A percentile compares a stretch with the other conserved stretches of the same genome.
These are phyloP conservation scores for Antedon mediterranea DNA, from an alignment of 53 echinoderm and acorn worm species.

Conservation along the genomic window DNA sequence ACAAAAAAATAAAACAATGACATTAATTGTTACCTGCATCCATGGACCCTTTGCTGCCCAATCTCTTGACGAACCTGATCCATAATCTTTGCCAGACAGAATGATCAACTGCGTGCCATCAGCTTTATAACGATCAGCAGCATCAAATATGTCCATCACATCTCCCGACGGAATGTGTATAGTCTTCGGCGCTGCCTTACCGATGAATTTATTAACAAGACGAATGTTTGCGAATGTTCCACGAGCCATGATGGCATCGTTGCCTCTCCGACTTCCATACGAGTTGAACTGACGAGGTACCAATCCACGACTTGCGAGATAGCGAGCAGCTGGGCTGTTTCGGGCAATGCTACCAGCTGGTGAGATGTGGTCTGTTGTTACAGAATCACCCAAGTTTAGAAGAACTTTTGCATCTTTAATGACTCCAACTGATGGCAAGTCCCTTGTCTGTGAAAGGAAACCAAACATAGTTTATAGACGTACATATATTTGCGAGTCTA, in stretches of 20 bases:
- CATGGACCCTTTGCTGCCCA: slow-evolving; percentile 99
- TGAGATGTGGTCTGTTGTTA: slow-evolving; percentile 97
- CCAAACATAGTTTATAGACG: background rate
- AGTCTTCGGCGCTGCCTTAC: slow-evolving; percentile 81
- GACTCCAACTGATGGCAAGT: slow-evolving; percentile 36
- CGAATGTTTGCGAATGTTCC: slow-evolving; percentile 97
- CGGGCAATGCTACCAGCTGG: slow-evolving; percentile 90
- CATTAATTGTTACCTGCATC: slow-evolving; percentile 96
- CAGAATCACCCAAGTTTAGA: slow-evolving; percentile 74
- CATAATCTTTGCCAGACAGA: slow-evolving; percentile 79
- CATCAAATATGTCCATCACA: slow-evolving; percentile 81
- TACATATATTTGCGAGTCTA: too few relatives aligned
- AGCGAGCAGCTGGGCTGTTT: slow-evolving; percentile 90
- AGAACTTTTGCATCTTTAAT: slow-evolving; percentile 48
- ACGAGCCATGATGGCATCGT: slow-evolving; percentile 88
- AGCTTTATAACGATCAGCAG: slow-evolving; percentile 47
- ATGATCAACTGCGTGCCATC: slow-evolving; percentile 48
- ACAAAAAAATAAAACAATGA: too few relatives aligned
- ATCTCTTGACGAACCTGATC: slow-evolving; percentile 88
- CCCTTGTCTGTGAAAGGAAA: slow-evolving; percentile 38
- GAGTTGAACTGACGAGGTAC: slow-evolving; percentile 95
- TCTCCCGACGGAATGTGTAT: slow-evolving; percentile 51
- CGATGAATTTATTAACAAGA: slow-evolving; percentile 81
- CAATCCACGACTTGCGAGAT: slow-evolving; percentile 61
- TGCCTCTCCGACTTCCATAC: slow-evolving; percentile 85